Percentiles rank a stretch among this genome's conserved stretches.
These are phyloP conservation scores for Teinopalpus imperialis DNA, from an alignment of 2,888 invertebrate genomes.

Conservation along the genomic window DNA sequence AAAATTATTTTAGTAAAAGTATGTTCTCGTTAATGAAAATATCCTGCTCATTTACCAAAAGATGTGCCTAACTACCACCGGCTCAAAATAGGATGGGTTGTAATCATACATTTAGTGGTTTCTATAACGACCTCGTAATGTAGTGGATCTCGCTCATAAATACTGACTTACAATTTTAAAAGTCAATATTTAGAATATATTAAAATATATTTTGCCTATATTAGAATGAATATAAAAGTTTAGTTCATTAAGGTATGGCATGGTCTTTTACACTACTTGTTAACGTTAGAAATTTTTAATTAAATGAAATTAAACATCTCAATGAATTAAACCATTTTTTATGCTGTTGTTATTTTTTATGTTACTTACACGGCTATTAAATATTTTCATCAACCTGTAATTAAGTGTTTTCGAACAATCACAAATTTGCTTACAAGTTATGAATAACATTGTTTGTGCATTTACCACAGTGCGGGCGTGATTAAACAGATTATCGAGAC, in stretches of 20 bases:
- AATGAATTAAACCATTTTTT: too few species aligned
- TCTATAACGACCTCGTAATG: slow-evolving; percentile 75
- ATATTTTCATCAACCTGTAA: not conserved
- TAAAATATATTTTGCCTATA: too few species aligned
- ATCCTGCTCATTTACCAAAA: slow-evolving; percentile 67
- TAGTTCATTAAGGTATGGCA: too few species aligned
- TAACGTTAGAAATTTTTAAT: too few species aligned
- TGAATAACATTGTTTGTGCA: slow-evolving; percentile 65
- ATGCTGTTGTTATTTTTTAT: too few species aligned
- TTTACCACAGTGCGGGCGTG: slow-evolving; percentile 48
- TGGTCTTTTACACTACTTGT: too few species aligned
- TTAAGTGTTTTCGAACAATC: slow-evolving; percentile 8
- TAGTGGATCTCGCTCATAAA: slow-evolving; percentile 68
- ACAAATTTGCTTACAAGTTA: slow-evolving; percentile 36
- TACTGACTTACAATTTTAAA: slow-evolving; percentile 56
- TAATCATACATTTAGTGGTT: slow-evolving; percentile 77
- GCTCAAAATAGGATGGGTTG: slow-evolving; percentile 60
- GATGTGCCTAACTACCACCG: slow-evolving; percentile 73
- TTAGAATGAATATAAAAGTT: too few species aligned
- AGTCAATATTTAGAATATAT: not conserved
- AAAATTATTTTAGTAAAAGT: too few species aligned
- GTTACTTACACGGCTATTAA: too few species aligned
- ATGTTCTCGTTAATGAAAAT: slow-evolving; percentile 36
- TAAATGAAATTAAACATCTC: too few species aligned
- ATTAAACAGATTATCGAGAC: slow-evolving; percentile 51